Base-by-base conservation (phyloP, 2,797 vertebrate genomes). In the Mormyrops boulengeri region DNA sequence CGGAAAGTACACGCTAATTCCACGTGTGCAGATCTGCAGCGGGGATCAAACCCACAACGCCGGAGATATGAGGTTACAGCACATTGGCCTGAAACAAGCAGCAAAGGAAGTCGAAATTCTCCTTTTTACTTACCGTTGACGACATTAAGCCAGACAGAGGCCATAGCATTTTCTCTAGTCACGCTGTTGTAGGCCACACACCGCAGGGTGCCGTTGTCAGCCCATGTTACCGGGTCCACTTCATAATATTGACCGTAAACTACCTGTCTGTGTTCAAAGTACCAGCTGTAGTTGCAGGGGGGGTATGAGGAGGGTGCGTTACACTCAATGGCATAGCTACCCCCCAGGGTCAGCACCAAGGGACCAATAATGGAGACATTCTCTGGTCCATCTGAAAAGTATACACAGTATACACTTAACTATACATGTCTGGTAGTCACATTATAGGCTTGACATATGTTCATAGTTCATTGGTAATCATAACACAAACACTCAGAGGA, bases 301-400 rank as follows among this genome's bases (percentile, higher is more conserved):
- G 87, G 87, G 38, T 88, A 88, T 11, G 87, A 88, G 17, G 0
- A 6, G 55, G 5, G 6, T n/a, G 87, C 34, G 1, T 1, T 19
- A 52, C 87, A 88, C 4, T 6, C 2, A 41, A 62, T 66, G 34
- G 8, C 3, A 26, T 88, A 88, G 34, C 38, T 26, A 8, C 4
- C 6, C 1, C 87, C 8, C 4, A 44, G 87, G 41, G 34, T 22
- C 34, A 88, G 7, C 41, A 44, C 87, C 30, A 38, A 66, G 34
- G 57, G 38, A 12, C 87, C 87, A 41, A 3, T n/a, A 34, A 88
- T 66, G 87, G 14, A 14, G 30, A 12, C 19, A 22, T 60, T 47
- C 30, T 41, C 6, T 66, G 87, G 87, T 47, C 87, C 87, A 88
- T 62, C 87, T 88, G 87, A 62, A 88, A 52, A 41, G 38, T 55